Base-by-base conservation (phyloP, 2,113 vertebrate genomes). In the Picathartes gymnocephalus region DNA sequence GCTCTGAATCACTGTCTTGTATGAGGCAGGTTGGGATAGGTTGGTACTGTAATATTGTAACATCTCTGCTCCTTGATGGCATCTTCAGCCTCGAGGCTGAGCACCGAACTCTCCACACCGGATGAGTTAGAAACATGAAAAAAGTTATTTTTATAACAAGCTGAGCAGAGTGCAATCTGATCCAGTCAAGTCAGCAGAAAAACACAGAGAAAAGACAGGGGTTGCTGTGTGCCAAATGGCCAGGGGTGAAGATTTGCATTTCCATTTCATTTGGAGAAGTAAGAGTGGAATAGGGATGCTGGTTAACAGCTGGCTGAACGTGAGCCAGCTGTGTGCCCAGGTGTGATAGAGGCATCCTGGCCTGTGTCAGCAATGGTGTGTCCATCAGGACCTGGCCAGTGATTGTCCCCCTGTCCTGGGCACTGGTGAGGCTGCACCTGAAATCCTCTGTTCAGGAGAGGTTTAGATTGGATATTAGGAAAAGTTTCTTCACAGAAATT, bases 101-200 rank as follows among this genome's bases (percentile, higher is more conserved):
- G 30, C 50, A 83, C 5, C 0, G 0, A 20, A 33, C 56, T 81
- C 56, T 20, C 30, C 2, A 2, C 22, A 56, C 21, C 74, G 56
- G 6, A 73, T 27, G 27, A 64, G 21, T 13, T 40, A 74, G 40
- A 76, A 44, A 68, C 8, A 7, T 10, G 20, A 25, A 64, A 64
- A 66, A 48, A 30, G 7, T 3, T 11, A 8, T 53, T 28, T 13
- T 83, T 73, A 9, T 18, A 45, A 45, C 16, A 70, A 50, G 25
- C 27, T 51, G 53, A 74, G 30, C 13, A 84, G 27, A 10, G 16
- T 68, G 4, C 9, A 25, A 4, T 56, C 30, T 79, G 48, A 51
- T 37, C 16, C 61, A 85, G 28, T 4, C 37, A 42, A 79, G 24
- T 10, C 31, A 53, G 20, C 35, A 71, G 23, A 33, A 76, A 70